Base-by-base conservation (phyloP, 2,113 vertebrate species). In the Plectropomus leopardus region DNA sequence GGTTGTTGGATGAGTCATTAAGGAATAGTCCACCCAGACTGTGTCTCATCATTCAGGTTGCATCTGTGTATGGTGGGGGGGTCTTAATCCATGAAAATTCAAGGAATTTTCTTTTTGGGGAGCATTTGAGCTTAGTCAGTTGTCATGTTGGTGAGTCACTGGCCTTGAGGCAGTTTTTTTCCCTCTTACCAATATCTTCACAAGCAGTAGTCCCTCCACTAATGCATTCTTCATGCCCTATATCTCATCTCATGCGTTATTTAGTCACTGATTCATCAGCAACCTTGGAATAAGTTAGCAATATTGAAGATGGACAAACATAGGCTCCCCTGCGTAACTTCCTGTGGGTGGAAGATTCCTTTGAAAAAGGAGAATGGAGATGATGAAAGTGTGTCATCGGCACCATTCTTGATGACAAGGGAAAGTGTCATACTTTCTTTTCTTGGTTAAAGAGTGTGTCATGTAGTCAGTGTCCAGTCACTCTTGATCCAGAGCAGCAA, bases 121-220 rank as follows among this genome's bases (percentile, higher is more conserved):
- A 71, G 24, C 23, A 34, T 59, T 72, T 82, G 42, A 64, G 50
- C 47, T 67, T 42, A 71, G 72, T 72, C 71, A 76, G 30, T 54
- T 36, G 48, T 85, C 55, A 70, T 76, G 71, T 67, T 78, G 58
- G 36, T 85, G 80, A 86, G 51, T 92, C 89, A 90, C 55, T 40
- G 32, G 61, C 58, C 54, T 72, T 60, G 5, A 68, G 57, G 67
- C 53, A 13, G 63, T 65, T 75, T 42, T 65, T 67, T 8, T 23
- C 76, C 34, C 23, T 75, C 53, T 68, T 79, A 69, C 65, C 8
- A 70, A 9, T 72, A 67, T 84, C 70, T 79, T 81, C 26, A 48
- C 47, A 69, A 16, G 45, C 50, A 44, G 32, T 58, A 60, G 61
- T 76, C 48, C 19, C 78, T 28, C 87, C 67, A 55, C 79, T 72